Conservation (phyloP, 2,888 invertebrate genomes). For the Spilosoma lubricipeda region DNA sequence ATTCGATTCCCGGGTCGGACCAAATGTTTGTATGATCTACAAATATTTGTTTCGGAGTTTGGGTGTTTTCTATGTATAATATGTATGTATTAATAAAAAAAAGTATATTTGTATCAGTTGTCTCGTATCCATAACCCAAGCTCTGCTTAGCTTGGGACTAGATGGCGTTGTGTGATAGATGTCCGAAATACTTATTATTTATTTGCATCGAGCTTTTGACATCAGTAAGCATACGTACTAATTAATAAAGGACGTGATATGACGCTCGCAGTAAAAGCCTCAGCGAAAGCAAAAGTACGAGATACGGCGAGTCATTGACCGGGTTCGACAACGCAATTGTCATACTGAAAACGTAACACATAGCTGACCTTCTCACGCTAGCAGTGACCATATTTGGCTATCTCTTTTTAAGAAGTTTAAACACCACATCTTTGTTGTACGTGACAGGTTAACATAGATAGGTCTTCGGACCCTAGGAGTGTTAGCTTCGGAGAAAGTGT, state of each 20-base stretch:
- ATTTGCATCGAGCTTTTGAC: slow-evolving; percentile 27
- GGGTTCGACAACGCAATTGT: slow-evolving; percentile 59
- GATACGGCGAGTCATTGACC: slow-evolving; percentile 64
- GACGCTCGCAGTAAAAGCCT: slow-evolving; percentile 56
- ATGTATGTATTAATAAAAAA: too few species aligned
- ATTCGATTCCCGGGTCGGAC: too few species aligned
- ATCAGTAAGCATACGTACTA: slow-evolving; percentile 30
- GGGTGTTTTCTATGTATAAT: too few species aligned
- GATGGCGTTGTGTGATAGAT: too few species aligned
- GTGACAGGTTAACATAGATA: slow-evolving; percentile 61
- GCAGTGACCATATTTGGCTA: slow-evolving; percentile 41
- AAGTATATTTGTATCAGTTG: too few species aligned
- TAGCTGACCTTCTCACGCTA: slow-evolving; percentile 42
- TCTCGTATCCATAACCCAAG: too few species aligned
- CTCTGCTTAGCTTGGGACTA: too few species aligned
- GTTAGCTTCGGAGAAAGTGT: slow-evolving; percentile 73
- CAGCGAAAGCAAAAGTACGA: slow-evolving; percentile 73
- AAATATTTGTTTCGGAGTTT: too few species aligned
- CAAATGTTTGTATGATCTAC: too few species aligned
- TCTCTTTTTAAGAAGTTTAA: slow-evolving; percentile 49
- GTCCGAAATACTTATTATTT: too few species aligned
- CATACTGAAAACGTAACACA: slow-evolving; percentile 47
- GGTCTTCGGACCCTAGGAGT: slow-evolving; percentile 66
- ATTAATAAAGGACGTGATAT: slow-evolving; percentile 44
- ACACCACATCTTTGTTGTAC: slow-evolving; percentile 38